phyloP scores from a whole-genome alignment of 1,140 invertebrate genomes.

The Calliopsis andreniformis region DNA sequence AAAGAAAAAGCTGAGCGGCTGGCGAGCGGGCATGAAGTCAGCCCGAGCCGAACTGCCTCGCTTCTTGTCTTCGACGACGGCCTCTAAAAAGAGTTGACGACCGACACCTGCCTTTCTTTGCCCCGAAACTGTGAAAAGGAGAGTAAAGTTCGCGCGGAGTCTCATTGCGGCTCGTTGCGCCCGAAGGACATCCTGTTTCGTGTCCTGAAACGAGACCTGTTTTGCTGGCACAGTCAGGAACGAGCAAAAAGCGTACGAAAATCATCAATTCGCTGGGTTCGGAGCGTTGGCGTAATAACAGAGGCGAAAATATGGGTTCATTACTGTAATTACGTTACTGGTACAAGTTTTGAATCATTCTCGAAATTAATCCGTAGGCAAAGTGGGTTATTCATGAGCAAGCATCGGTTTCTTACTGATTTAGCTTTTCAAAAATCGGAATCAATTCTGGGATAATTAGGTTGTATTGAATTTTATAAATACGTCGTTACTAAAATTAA shows the following conservation, averaged over 20 bases:
- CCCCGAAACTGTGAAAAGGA: conserved; percentile 12
- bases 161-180: conserved; percentile 5
- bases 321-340: no score
- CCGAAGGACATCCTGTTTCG: conserved; percentile 40
- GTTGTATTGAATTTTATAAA: no score
- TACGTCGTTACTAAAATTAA: no score
- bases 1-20: neutral
- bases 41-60: no score
- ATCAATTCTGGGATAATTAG: no score
- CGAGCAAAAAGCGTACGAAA: neutral
- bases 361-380: no score
- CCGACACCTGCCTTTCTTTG: conserved; percentile 30
- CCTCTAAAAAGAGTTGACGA: conserved; percentile 11
- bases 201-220: neutral
- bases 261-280: conserved; percentile 6
- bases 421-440: no score
- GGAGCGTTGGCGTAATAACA: neutral
- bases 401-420: no score
- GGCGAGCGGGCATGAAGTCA: no score
- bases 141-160: conserved; percentile 1
- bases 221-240: neutral
- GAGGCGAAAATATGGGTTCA: no score
- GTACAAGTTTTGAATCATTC: no score
- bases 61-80: neutral
- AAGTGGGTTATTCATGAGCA: no score